Conservation (phyloP, 35 echinoderm and acorn worm species). For the Lytechinus pictus region DNA sequence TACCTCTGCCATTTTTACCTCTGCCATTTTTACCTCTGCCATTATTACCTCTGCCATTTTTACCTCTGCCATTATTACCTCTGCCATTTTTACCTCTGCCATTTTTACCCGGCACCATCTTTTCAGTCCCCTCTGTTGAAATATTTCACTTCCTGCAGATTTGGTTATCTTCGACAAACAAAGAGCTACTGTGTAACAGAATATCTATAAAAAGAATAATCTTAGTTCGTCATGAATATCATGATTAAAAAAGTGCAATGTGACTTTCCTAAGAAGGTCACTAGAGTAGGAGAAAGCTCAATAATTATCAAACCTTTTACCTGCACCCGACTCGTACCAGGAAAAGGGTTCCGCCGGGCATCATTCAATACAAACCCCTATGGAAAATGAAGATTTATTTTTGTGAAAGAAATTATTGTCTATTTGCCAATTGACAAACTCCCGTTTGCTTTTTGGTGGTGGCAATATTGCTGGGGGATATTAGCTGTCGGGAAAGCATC, state of each 20-base stretch:
- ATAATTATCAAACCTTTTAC: not conserved
- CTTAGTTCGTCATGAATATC: not conserved
- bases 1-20: too few relatives aligned
- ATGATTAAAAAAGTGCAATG: not conserved
- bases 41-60: too few relatives aligned
- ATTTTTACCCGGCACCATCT: too few relatives aligned
- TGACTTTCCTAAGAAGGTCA: not conserved
- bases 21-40: too few relatives aligned
- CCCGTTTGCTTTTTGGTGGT: not conserved
- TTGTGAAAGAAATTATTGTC: slow-evolving; percentile 20
- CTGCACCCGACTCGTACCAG: not conserved
- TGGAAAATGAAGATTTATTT: slow-evolving; percentile 5
- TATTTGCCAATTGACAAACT: slow-evolving; percentile 1
- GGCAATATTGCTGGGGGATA: not conserved
- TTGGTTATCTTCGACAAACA: too few relatives aligned
- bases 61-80: too few relatives aligned
- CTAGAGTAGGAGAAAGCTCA: not conserved
- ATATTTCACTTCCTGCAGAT: too few relatives aligned
- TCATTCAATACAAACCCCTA: not conserved
- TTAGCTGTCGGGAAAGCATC: not conserved
- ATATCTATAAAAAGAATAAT: too few relatives aligned
- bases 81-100: too few relatives aligned
- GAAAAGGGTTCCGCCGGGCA: not conserved
- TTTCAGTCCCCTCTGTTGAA: too few relatives aligned
- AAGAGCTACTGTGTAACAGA: too few relatives aligned